Evolutionary conservation across 1,140 invertebrate genomes (phyloP), one percentile per base, ranked within the genome.

Genomic region (Ylistrum balloti): DNA sequence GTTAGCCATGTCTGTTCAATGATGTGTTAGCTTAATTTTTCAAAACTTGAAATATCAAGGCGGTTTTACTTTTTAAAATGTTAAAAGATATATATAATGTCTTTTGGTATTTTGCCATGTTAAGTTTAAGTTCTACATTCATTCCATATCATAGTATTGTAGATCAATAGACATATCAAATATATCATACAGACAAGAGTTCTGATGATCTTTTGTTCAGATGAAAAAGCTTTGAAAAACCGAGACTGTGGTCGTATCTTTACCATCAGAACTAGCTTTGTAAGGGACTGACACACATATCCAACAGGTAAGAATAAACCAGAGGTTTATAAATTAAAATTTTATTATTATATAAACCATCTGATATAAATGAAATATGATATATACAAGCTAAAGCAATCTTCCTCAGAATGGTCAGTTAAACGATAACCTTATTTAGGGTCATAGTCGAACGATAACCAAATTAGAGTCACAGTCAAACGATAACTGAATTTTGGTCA

Each of bases 331-430:
- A 74, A 74, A 74, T 74, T 74, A 74, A 74, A 74, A 74, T 74
- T 74, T 74, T 74, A 74, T 74, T 74, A 74, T 74, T 74, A 74
- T 28, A 74, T 74, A 74, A 74, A 74, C 28, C 56, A 74, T 74
- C 56, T 74, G 56, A 74, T 74, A 74, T 74, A 28, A 74, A 74
- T n/a, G 56, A 28, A 74, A 74, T 17, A 74, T 28, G 56, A 74
- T 74, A 74, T 28, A 5, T n/a, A 74, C 56, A 74, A 74, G 22
- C 56, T 74, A n/a, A 74, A 74, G 28, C 56, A 28, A 7, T 74
- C 28, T n/a, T 74, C 56, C 28, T n/a, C 13, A 17, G 56, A 74
- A 74, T 74, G 56, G 56, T 38, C 35, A 38, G 35, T 38, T 13
- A 13, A 38, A 38, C 13, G 35, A 38, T 38, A 38, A 38, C 35